Evolutionary conservation across 2,797 vertebrate genomes (phyloP), one percentile per base, ranked within the genome.

Genomic region (Hafferia zeledoni): DNA sequence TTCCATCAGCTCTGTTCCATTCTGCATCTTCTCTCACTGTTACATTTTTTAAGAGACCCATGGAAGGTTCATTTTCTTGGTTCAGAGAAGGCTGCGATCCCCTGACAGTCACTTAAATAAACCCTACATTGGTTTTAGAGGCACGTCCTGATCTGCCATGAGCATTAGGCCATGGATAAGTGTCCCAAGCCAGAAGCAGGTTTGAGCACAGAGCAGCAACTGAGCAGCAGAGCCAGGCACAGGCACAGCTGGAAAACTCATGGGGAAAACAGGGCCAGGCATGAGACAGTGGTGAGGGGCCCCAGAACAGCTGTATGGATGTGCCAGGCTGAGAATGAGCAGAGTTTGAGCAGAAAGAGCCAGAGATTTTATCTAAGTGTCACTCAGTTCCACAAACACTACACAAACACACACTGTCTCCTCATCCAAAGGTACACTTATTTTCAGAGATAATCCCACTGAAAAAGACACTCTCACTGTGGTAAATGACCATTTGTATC

Each of bases 161-260:
- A 61, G 44, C 1, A 0, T 3, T 8, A 18, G 23, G 44, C 61
- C 49, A 7, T 1, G 47, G 53, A 15, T 17, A 47, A 59, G 10
- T 6, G 7, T 9, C 37, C 27, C 0, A 1, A 33, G 68, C 4
- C 50, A 55, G 72, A 41, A 53, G 59, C 59, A 37, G 43, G 27
- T 49, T 19, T 4, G 4, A n/a, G 75, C 72, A 20, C 39, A 37
- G 24, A 44, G 57, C 3, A 79, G 50, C 4, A 9, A 39, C 30
- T 6, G 13, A 68, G 47, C 67, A 60, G 86, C 31, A 5, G 41
- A 31, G 27, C 33, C 20, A 44, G 56, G 41, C 64, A 28, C 28
- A 18, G 44, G 19, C 19, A 5, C 31, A 64, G 78, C 69, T 23
- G 30, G 31, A 24, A 64, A 75, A 74, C 0, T 0, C 1, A 0